phyloP scores from a whole-genome alignment of 2,888 invertebrate genomes.

The Syrphus vitripennis region DNA sequence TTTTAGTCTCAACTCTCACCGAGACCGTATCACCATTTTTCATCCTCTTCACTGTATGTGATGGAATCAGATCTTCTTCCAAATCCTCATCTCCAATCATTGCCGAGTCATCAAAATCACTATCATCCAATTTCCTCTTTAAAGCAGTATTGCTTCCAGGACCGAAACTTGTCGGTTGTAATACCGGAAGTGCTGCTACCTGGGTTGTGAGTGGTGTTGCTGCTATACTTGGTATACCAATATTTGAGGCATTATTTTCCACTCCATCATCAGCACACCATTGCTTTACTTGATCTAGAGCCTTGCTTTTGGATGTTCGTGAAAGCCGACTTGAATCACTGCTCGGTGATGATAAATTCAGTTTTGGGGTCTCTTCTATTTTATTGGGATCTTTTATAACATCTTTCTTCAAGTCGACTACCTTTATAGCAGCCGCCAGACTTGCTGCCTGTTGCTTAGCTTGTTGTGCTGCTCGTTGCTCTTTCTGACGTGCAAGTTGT shows the following conservation, averaged over 20 bases:
- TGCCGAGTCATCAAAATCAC: conserved; percentile 82
- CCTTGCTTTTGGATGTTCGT: conserved; percentile 87
- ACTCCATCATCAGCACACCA: conserved; percentile 88
- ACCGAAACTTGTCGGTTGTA: background rate
- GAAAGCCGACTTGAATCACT: conserved; percentile 77
- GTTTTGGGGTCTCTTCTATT: conserved; percentile 64
- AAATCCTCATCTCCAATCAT: conserved; percentile 82
- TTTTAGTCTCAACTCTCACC: conserved; percentile 77
- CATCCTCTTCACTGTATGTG: conserved; percentile 82
- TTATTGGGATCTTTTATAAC: conserved; percentile 79
- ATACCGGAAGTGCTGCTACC: conserved; percentile 46
- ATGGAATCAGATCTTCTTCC: conserved; percentile 82
- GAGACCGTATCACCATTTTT: conserved; percentile 78
- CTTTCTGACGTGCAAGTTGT: conserved; percentile 89
- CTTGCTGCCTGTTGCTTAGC: conserved; percentile 75
- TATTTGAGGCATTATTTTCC: conserved; percentile 73
- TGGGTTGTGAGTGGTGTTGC: conserved; percentile 50
- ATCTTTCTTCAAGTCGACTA: conserved; percentile 78
- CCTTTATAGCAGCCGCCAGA: conserved; percentile 69
- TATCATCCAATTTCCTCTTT: conserved; percentile 82
- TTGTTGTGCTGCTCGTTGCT: conserved; percentile 83
- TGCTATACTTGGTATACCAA: conserved; percentile 54
- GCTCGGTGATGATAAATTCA: conserved; percentile 72
- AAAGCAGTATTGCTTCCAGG: conserved; percentile 65
- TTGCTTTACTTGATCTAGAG: conserved; percentile 91